Base-by-base conservation (phyloP, 2,888 invertebrate genomes). In the Sinhomidia bicolor region DNA sequence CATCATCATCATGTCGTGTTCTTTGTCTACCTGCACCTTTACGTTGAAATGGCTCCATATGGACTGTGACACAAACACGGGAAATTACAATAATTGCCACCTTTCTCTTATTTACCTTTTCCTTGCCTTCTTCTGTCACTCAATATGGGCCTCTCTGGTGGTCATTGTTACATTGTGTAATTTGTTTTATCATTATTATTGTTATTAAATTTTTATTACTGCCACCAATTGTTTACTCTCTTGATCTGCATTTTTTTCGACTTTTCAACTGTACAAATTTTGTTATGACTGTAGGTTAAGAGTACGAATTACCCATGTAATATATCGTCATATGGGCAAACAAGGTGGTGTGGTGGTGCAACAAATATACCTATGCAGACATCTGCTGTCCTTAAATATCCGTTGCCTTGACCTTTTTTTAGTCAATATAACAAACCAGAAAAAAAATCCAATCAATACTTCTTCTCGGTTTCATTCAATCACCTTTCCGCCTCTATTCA, bases 31-130 rank as follows among this genome's bases (percentile, higher is more conserved):
- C n/a, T n/a, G n/a, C n/a, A n/a, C n/a, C n/a, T n/a, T n/a, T n/a
- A n/a, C n/a, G n/a, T n/a, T n/a, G n/a, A n/a, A 36, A 36, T 36
- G 7, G 36, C 7, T 36, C 36, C 4, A 36, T 47, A n/a, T 47
- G 47, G 3, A n/a, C 47, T 12, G 3, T 62, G 62, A 5, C 32
- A 5, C 23, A 26, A 5, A n/a, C 60, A 60, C 29, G 29, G 23
- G n/a, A 32, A 62, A 62, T 62, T 62, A 62, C 62, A 29, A 29
- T 62, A 62, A 62, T 62, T 62, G 62, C 29, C 26, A 62, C 12
- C 26, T 62, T 57, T 26, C 26, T 26, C 60, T 60, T 2, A 1
- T 60, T 10, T 17, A 12, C 29, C 3, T 54, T 54, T 57, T 57
- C 60, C n/a, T 26, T 3, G 14, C 29, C 14, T 26, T 32, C 26